These are phyloP conservation scores for Parazoanthus atlanticus DNA, from an alignment of 92 coral and sea anemone genomes.

Conservation along the genomic window DNA sequence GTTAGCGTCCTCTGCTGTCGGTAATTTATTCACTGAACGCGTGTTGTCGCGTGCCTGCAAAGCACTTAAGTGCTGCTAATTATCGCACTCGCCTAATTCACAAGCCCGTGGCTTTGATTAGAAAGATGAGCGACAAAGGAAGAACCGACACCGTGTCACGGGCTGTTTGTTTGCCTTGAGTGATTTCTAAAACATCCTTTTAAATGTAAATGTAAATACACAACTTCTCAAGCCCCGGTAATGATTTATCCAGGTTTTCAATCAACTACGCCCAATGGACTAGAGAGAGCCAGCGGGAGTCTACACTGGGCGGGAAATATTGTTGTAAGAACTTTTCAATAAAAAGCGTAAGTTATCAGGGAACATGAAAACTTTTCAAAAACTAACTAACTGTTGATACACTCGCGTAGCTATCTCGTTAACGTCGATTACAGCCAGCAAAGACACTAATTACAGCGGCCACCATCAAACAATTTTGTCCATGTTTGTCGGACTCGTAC, in stretches of 20 bases:
- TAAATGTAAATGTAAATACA: constrained; percentile 30
- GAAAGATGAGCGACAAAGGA: background rate
- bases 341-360: background rate
- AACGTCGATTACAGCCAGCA: background rate
- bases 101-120: constrained; percentile 15
- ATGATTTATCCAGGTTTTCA: background rate
- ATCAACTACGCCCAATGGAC: background rate
- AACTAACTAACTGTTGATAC: background rate
- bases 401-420: background rate
- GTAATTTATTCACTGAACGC: constrained; percentile 35
- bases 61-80: background rate
- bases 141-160: constrained; percentile 24
- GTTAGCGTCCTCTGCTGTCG: no score
- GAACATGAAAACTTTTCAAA: background rate
- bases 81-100: background rate
- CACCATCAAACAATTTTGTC: background rate
- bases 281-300: background rate
- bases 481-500: background rate
- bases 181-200: constrained; percentile 26
- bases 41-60: constrained; percentile 40
- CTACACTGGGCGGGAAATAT: background rate
- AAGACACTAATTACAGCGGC: background rate
- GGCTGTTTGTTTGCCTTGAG: constrained; percentile 32
- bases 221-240: background rate
- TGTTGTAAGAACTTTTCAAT: background rate